Evolutionary conservation across 2,888 invertebrate species (phyloP).

Genomic region (Ochropacha duplaris): DNA sequence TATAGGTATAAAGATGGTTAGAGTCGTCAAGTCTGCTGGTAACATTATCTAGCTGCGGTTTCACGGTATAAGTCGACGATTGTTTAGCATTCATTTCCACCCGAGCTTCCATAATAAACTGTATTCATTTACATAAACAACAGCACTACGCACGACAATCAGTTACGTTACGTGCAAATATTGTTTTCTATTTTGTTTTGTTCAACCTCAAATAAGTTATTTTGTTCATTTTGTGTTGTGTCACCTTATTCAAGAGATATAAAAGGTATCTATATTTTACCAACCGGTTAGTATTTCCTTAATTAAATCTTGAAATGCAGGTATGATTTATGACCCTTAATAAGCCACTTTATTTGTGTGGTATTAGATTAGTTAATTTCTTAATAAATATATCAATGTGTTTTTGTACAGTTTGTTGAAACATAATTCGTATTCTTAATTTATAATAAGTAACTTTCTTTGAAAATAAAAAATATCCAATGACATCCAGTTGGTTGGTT

Average conservation of each 20-base stretch:
- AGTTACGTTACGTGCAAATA: conserved; percentile 14
- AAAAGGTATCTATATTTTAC: not conserved
- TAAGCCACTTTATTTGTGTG: not conserved
- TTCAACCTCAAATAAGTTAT: not conserved
- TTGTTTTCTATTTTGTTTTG: not conserved
- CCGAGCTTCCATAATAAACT: conserved; percentile 40
- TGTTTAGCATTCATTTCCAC: conserved; percentile 43
- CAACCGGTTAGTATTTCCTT: not conserved
- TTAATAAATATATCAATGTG: too few relatives aligned
- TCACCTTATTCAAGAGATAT: not conserved
- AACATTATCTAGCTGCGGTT: conserved; percentile 46
- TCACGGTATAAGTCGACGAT: conserved; percentile 25
- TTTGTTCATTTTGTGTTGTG: not conserved
- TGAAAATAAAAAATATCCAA: too few relatives aligned
- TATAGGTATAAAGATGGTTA: not conserved
- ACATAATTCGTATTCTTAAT: too few relatives aligned
- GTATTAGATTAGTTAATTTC: too few relatives aligned
- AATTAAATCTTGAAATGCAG: not conserved
- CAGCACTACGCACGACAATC: conserved; percentile 14
- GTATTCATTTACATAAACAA: conserved; percentile 16
- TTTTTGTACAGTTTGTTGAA: not conserved
- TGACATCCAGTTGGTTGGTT: too few relatives aligned
- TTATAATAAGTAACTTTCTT: too few relatives aligned
- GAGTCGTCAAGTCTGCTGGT: conserved; percentile 17
- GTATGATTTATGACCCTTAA: not conserved